These are phyloP conservation scores for Neolamprologus tretocephalus DNA, from an alignment of 2,113 vertebrate species.

Conservation along the genomic window DNA sequence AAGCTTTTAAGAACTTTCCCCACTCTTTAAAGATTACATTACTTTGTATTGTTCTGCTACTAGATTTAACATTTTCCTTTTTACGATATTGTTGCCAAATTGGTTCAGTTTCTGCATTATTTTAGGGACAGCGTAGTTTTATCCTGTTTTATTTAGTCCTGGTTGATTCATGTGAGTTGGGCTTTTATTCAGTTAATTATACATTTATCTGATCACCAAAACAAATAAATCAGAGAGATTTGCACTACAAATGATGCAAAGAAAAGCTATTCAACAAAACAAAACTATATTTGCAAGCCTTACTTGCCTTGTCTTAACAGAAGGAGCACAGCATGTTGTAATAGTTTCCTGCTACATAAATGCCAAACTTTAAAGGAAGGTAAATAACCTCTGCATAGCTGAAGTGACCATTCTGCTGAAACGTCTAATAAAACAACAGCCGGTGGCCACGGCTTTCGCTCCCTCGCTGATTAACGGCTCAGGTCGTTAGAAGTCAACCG, in stretches of 20 bases:
- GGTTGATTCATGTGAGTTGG: not conserved
- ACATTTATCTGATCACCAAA: not conserved
- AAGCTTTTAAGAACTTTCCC: not conserved
- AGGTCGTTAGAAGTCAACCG: not conserved
- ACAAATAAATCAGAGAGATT: not conserved
- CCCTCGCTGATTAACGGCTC: conserved; percentile 17
- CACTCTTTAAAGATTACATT: not conserved
- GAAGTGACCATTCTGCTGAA: not conserved
- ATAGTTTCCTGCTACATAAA: not conserved
- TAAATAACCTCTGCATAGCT: not conserved
- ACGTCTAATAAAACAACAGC: conserved; percentile 8
- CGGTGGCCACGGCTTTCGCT: not conserved
- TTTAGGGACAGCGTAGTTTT: not conserved
- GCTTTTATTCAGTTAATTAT: not conserved
- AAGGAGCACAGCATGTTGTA: not conserved
- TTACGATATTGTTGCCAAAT: not conserved
- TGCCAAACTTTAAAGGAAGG: not conserved
- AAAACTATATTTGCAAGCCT: not conserved
- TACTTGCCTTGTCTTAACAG: not conserved
- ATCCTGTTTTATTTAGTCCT: not conserved
- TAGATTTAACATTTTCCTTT: not conserved
- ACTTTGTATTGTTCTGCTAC: not conserved
- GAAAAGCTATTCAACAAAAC: not conserved
- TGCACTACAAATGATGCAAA: rapidly evolving
- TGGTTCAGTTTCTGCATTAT: not conserved